These are phyloP conservation scores for Diarsia mendica DNA, from an alignment of 2,888 invertebrate species.

Conservation along the genomic window DNA sequence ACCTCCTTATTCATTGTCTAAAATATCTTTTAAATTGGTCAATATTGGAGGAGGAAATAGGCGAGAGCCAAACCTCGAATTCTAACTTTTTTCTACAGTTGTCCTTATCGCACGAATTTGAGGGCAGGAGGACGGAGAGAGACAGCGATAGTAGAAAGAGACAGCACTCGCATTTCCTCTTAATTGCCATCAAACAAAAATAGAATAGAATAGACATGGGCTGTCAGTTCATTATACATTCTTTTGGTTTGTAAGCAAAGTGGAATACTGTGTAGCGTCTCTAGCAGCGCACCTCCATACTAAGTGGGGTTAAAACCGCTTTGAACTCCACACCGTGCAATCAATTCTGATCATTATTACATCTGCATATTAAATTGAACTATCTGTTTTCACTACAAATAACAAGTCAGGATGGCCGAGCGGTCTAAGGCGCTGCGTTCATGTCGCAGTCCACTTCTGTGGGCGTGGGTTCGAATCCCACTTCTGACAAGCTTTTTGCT, in stretches of 20 bases:
- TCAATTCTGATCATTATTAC: not conserved
- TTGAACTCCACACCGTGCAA: not conserved
- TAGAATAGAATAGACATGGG: too few relatives aligned
- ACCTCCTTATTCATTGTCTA: too few relatives aligned
- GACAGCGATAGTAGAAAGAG: too few relatives aligned
- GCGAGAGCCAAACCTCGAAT: too few relatives aligned
- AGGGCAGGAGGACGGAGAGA: too few relatives aligned
- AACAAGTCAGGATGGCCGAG: conserved; percentile 31
- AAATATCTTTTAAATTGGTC: too few relatives aligned
- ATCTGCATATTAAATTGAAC: not conserved
- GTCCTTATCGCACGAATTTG: too few relatives aligned
- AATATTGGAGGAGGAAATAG: too few relatives aligned
- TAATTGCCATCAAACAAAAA: too few relatives aligned
- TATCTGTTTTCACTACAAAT: not conserved
- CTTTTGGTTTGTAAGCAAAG: not conserved
- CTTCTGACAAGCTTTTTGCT: conserved; percentile 14
- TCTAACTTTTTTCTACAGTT: too few relatives aligned
- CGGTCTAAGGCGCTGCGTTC: conserved; percentile 26
- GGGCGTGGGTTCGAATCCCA: conserved; percentile 25
- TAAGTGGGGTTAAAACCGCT: not conserved
- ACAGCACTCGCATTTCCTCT: too few relatives aligned
- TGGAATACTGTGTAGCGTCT: not conserved
- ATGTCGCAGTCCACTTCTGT: conserved; percentile 22
- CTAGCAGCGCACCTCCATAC: not conserved
- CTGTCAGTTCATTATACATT: too few relatives aligned